These are phyloP conservation scores for Acrobasis repandana DNA, from an alignment of 2,888 invertebrate species.

Conservation along the genomic window DNA sequence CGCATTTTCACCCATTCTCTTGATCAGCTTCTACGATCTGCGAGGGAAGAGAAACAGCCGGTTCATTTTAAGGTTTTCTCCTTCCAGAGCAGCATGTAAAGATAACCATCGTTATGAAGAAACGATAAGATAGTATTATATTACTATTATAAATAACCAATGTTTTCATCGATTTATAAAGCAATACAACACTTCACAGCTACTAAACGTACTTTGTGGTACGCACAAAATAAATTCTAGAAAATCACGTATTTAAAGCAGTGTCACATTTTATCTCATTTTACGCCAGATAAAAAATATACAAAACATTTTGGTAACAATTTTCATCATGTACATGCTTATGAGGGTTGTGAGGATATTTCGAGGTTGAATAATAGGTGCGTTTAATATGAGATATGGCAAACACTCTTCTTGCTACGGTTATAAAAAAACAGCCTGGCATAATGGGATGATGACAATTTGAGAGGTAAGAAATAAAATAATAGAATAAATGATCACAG, in stretches of 20 bases:
- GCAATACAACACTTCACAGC: not conserved
- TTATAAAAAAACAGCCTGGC: not conserved
- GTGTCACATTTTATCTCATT: conserved; percentile 3
- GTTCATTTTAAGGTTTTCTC: no score
- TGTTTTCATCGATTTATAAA: not conserved
- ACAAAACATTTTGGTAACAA: conserved; percentile 6
- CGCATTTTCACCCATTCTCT: no score
- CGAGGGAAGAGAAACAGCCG: no score
- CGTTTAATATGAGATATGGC: conserved; percentile 1
- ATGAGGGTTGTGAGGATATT: conserved; percentile 11
- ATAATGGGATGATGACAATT: no score
- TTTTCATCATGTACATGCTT: conserved; percentile 5
- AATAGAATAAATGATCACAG: no score
- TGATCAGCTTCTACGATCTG: no score
- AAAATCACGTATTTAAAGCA: not conserved
- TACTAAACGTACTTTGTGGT: not conserved
- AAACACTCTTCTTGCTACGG: conserved; percentile 1
- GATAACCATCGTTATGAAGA: not conserved
- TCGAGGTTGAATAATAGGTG: conserved; percentile 8
- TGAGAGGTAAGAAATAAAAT: no score
- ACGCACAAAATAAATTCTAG: not conserved
- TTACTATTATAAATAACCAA: not conserved
- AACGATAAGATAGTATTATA: not conserved
- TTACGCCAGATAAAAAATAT: conserved; percentile 12
- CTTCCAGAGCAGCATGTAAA: no score